phyloP scores from a whole-genome alignment of 2,113 vertebrate genomes.

The Paramisgurnus dabryanus region DNA sequence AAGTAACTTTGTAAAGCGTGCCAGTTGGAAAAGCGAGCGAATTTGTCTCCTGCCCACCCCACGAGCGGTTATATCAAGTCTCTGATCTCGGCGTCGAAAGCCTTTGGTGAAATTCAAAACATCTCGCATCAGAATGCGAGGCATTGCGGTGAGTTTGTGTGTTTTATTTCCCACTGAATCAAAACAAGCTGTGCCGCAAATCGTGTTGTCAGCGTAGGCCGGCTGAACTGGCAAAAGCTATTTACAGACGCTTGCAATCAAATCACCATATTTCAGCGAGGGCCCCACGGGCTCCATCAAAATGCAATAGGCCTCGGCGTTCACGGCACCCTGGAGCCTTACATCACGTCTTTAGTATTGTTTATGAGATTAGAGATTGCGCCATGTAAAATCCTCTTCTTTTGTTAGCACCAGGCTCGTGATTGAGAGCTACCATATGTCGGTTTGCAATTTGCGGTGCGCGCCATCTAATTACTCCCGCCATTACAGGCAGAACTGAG shows the following conservation, averaged over 20 bases:
- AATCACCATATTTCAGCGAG: conserved; percentile 47
- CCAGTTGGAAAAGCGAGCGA: conserved; percentile 15
- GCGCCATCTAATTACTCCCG: conserved; percentile 23
- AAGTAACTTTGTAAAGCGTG: conserved; percentile 5
- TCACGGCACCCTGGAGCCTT: conserved; percentile 42
- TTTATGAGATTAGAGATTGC: conserved; percentile 31
- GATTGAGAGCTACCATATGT: conserved; percentile 27
- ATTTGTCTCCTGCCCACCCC: conserved; percentile 15
- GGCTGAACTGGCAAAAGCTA: conserved; percentile 35
- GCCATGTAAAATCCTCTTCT: conserved; percentile 2
- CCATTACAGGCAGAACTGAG: conserved; percentile 12
- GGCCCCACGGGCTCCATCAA: conserved; percentile 33
- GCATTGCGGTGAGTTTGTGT: conserved; percentile 11
- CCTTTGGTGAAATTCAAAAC: conserved; percentile 30
- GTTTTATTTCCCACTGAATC: conserved; percentile 39
- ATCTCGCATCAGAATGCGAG: not conserved
- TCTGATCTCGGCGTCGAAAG: conserved; percentile 33
- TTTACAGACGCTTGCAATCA: conserved; percentile 50
- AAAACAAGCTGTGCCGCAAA: conserved; percentile 47
- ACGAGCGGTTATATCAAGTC: conserved; percentile 26
- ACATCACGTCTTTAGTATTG: conserved; percentile 51
- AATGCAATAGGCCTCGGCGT: conserved; percentile 32
- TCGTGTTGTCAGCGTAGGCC: conserved; percentile 44
- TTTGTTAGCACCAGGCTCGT: not conserved
- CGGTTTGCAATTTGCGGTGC: conserved; percentile 14